Evolutionary conservation across 92 coral and sea anemone species (phyloP).

Genomic region (Phenganax subtilis): DNA sequence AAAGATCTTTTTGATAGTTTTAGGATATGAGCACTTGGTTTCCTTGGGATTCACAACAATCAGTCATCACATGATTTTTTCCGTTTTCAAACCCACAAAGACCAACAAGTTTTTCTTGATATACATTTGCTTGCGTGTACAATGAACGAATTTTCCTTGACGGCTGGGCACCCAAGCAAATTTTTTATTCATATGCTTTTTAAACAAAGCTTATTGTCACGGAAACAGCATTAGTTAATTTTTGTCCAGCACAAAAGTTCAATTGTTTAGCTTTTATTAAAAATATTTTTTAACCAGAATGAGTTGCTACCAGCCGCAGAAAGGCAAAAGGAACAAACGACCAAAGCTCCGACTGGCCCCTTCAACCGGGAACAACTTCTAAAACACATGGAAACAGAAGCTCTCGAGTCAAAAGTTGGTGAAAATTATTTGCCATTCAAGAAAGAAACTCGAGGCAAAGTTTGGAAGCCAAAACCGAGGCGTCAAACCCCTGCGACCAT

Average conservation of each 20-base stretch:
- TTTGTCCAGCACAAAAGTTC: too few species aligned
- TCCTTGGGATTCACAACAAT: not conserved
- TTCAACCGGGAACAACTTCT: constrained; percentile 66
- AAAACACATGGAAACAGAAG: constrained; percentile 80
- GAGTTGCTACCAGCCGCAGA: constrained; percentile 66
- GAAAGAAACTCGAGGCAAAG: constrained; percentile 91
- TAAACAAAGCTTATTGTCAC: too few species aligned
- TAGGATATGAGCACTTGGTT: not conserved
- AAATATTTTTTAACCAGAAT: constrained; percentile 52
- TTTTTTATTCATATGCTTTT: too few species aligned
- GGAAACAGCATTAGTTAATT: too few species aligned
- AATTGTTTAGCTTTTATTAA: not conserved
- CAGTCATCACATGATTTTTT: not conserved
- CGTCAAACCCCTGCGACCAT: constrained; percentile 53
- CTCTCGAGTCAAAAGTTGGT: constrained; percentile 66
- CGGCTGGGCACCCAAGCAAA: too few species aligned
- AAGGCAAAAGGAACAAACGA: constrained; percentile 75
- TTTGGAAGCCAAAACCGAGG: constrained; percentile 57
- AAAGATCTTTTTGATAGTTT: not conserved
- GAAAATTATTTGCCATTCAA: constrained; percentile 81
- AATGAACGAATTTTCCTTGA: too few species aligned
- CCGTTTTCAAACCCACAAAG: not conserved
- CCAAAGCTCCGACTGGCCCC: constrained; percentile 67
- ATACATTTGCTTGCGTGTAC: too few species aligned
- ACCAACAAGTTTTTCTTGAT: too few species aligned